Evolutionary conservation across 1,140 invertebrate genomes (phyloP).

Genomic region (Calephelis nemesis): DNA sequence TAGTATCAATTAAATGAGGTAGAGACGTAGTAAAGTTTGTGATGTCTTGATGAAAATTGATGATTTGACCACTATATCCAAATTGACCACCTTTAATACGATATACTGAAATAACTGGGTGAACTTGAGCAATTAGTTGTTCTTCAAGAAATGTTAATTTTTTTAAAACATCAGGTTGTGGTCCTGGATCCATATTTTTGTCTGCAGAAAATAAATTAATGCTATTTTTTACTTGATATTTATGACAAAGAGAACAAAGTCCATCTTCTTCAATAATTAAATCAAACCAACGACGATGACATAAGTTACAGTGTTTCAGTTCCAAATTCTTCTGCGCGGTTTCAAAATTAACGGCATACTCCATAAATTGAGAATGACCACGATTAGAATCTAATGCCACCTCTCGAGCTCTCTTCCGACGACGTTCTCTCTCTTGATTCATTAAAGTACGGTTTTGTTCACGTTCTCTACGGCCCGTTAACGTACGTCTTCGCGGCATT

Average conservation of each 20-base stretch:
- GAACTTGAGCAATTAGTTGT: constrained; percentile 4
- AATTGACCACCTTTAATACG: background rate
- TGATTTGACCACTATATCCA: background rate
- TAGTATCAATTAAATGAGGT: background rate
- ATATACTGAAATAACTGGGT: constrained; percentile 2
- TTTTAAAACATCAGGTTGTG: background rate
- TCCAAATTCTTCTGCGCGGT: constrained; percentile 1
- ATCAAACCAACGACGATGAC: constrained; percentile 16
- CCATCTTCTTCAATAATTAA: constrained; percentile 8
- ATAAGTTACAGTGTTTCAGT: constrained; percentile 2
- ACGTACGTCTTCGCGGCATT: constrained; percentile 8
- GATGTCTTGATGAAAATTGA: constrained; percentile 6
- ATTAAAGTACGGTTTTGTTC: constrained; percentile 1
- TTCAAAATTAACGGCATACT: constrained; percentile 1
- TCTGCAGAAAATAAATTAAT: background rate
- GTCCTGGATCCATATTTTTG: background rate
- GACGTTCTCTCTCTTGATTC: constrained; percentile 7
- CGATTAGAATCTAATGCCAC: background rate
- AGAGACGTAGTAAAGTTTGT: background rate
- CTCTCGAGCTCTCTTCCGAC: background rate
- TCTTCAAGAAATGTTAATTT: constrained; percentile 3
- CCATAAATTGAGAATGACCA: background rate
- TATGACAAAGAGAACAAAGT: background rate
- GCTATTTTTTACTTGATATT: constrained; percentile 5
- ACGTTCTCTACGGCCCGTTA: constrained; percentile 13